Evolutionary conservation across 2,113 vertebrate species (phyloP), one percentile per base, ranked within the genome.

Genomic region (Mus pahari): DNA sequence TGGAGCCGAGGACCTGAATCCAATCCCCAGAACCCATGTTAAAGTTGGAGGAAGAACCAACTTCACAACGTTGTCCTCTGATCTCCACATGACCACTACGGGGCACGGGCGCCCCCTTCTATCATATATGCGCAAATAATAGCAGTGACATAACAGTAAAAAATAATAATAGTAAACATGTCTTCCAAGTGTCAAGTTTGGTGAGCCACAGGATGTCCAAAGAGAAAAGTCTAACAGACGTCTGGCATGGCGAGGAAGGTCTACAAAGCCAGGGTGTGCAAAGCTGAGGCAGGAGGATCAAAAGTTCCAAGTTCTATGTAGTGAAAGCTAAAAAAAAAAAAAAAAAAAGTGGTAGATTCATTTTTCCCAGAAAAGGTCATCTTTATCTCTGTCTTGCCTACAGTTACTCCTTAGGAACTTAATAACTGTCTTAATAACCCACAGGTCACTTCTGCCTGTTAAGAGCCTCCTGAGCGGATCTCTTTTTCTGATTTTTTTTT

Each of bases 401-500:
- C 28, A 48, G 83, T 89, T 90, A 92, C 71, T 66, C 79, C 75
- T 92, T 90, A 78, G 92, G 81, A 97, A 83, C 24, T 90, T 48
- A n/a, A n/a, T n/a, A n/a, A n/a, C 71, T 90, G 12, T 92, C 96
- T 89, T 93, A 90, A 83, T 94, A 97, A 86, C 89, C 90, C 91
- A 31, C 70, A 39, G 74, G 64, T 45, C 82, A 39, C 19, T 24
- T 42, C n/a, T 94, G 22, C 86, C 71, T 78, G 0, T 70, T 64
- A 96, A 95, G 58, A 84, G 36, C 16, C 64, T 92, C 87, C 91
- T 33, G 64, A 91, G 42, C 20, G 90, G n/a, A 42, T 86, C 66
- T 92, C 86, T 93, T 92, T 96, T 96, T 97, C 79, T 86, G 95
- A 89, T 75, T 50, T 87, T n/a, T n/a, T n/a, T n/a, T n/a, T n/a